A percentile compares a stretch with the other conserved stretches of the same genome.
phyloP scores from a whole-genome alignment of 2,888 invertebrate species.

The Campaea margaritaria region DNA sequence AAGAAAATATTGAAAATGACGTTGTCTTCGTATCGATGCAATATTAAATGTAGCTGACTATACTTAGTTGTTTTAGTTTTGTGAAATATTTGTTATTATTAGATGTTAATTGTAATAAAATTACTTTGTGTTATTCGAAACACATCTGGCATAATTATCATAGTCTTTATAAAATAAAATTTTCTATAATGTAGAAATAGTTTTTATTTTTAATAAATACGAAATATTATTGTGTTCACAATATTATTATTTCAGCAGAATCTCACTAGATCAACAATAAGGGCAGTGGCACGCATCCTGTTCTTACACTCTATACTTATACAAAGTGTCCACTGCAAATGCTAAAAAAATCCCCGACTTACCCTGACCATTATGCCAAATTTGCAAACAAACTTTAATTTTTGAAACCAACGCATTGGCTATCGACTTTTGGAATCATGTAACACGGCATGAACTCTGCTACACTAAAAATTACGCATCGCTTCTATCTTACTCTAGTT shows the following conservation, averaged over 20 bases:
- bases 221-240: neutral
- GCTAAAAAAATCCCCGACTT: too few species aligned
- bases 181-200: conserved; percentile 1
- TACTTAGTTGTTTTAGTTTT: neutral
- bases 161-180: conserved; percentile 24
- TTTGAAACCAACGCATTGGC: too few species aligned
- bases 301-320: too few species aligned
- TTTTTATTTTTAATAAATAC: conserved; percentile 9
- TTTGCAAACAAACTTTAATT: too few species aligned
- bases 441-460: too few species aligned
- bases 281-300: too few species aligned
- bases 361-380: too few species aligned
- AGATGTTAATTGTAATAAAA: neutral
- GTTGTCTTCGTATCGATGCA: conserved; percentile 14
- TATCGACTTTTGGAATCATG: too few species aligned
- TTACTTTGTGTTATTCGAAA: neutral
- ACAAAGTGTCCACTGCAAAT: too few species aligned
- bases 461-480: too few species aligned
- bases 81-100: neutral
- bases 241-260: neutral
- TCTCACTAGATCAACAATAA: too few species aligned
- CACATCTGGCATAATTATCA: conserved; percentile 1
- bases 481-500: too few species aligned
- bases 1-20: neutral
- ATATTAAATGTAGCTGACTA: neutral